Conservation (phyloP, 1,140 invertebrate genomes). For the Orius laevigatus region DNA sequence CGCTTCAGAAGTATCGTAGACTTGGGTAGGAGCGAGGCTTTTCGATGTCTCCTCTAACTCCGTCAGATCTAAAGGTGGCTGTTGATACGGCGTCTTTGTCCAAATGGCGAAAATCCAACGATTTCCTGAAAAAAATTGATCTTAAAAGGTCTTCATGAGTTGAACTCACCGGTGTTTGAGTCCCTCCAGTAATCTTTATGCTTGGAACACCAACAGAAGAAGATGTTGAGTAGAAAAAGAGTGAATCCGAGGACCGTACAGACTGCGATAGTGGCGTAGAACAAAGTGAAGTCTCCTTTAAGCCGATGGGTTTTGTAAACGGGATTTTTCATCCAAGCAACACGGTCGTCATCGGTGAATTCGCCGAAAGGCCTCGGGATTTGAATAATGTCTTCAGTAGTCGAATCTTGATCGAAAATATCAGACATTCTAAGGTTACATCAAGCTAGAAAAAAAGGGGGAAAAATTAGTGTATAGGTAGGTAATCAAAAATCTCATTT, state of each 20-base stretch:
- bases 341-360: conserved; percentile 34
- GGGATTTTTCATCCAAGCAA: conserved; percentile 47
- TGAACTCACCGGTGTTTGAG: conserved; percentile 45
- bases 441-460: too few relatives aligned
- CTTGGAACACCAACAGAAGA: conserved; percentile 60
- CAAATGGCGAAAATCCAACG: conserved; percentile 67
- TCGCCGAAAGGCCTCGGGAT: too few relatives aligned
- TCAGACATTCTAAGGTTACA: too few relatives aligned
- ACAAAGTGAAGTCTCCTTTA: conserved; percentile 49
- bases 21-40: conserved; percentile 18
- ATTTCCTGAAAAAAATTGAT: conserved; percentile 40
- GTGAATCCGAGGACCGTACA: conserved; percentile 49
- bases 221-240: conserved; percentile 55
- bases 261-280: conserved; percentile 61
- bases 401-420: too few relatives aligned
- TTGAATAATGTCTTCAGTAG: too few relatives aligned
- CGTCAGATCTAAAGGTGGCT: conserved; percentile 62
- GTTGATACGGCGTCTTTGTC: conserved; percentile 62
- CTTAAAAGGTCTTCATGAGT: not conserved
- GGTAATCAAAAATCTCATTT: too few relatives aligned
- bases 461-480: too few relatives aligned
- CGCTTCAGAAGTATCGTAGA: conserved; percentile 22
- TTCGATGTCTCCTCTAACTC: conserved; percentile 39
- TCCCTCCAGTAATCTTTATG: conserved; percentile 66
- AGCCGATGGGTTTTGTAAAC: conserved; percentile 37